phyloP scores from a whole-genome alignment of 2,113 vertebrate species.

The Chaetorhynchus papuensis region DNA sequence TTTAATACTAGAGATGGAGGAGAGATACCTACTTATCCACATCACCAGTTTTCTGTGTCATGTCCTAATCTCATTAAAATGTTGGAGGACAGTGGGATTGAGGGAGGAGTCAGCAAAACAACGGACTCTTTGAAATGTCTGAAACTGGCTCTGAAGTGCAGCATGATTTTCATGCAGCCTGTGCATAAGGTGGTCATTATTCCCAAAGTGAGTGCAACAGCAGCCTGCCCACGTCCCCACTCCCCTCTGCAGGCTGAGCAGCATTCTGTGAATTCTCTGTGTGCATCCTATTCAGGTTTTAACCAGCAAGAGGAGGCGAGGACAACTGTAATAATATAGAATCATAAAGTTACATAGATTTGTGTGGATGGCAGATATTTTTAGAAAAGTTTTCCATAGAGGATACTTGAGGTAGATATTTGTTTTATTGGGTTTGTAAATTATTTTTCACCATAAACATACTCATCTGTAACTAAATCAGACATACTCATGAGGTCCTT shows the following conservation, averaged over 20 bases:
- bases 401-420: neutral
- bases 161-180: neutral
- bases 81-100: neutral
- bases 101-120: neutral
- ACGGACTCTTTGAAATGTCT: neutral
- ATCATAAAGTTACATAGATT: neutral
- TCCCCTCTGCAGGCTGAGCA: accelerated
- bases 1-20: neutral
- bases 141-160: neutral
- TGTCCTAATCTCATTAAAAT: neutral
- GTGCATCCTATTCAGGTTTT: neutral
- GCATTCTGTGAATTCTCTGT: neutral
- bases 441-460: neutral
- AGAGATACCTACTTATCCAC: neutral
- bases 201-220: neutral
- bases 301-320: neutral
- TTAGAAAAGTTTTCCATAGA: neutral
- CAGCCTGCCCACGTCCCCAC: neutral
- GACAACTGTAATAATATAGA: neutral
- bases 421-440: neutral
- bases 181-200: neutral
- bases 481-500: neutral
- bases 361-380: neutral
- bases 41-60: neutral
- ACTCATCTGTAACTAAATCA: neutral